phyloP scores from a whole-genome alignment of 2,888 invertebrate species.

The Elegia similella region DNA sequence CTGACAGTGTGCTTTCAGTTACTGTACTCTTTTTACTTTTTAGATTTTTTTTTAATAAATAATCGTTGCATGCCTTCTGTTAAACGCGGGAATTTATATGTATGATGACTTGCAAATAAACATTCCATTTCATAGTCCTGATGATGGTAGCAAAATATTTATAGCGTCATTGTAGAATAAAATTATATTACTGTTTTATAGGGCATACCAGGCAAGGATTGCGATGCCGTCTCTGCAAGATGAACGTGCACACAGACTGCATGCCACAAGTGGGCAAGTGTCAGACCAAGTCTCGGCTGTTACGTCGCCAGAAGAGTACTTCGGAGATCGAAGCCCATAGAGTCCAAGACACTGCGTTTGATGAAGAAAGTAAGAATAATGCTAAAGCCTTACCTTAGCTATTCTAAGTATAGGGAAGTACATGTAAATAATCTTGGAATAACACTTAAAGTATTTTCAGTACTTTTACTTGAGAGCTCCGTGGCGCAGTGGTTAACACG shows the following conservation, averaged over 20 bases:
- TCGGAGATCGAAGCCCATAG: slow-evolving; percentile 89
- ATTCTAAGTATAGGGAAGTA: not conserved
- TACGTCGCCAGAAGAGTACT: slow-evolving; percentile 94
- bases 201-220: slow-evolving; percentile 96
- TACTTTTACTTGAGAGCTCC: too few species aligned
- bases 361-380: slow-evolving; percentile 89
- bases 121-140: too few species aligned
- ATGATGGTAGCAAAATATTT: too few species aligned
- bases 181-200: slow-evolving; percentile 59
- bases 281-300: slow-evolving; percentile 91
- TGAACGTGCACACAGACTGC: slow-evolving; percentile 95
- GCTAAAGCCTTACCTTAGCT: not conserved
- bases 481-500: too few species aligned
- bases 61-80: too few species aligned
- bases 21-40: too few species aligned
- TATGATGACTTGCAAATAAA: too few species aligned
- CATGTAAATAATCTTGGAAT: not conserved
- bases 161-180: too few species aligned
- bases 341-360: slow-evolving; percentile 82
- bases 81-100: too few species aligned
- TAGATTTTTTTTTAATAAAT: too few species aligned
- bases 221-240: slow-evolving; percentile 94
- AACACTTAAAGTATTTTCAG: too few species aligned
- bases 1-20: too few species aligned
- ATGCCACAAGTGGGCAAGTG: slow-evolving; percentile 91